A percentile compares a stretch with the other conserved stretches of the same genome.
Conservation (phyloP, 2,113 vertebrate species). For the Cervus canadensis region DNA sequence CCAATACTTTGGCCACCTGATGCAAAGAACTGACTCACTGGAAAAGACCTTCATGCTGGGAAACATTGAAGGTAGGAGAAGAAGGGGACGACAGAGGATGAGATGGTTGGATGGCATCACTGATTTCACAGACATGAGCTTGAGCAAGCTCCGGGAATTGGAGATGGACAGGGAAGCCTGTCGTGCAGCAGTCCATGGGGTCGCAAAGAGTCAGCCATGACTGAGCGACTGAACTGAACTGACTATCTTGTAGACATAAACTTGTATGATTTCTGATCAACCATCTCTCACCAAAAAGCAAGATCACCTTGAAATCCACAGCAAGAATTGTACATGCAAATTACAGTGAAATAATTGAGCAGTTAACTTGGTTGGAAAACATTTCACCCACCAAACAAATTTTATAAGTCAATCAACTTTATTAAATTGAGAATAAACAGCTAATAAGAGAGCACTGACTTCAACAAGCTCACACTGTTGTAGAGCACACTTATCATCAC, state of each 20-base stretch:
- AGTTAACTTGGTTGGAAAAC: slow-evolving; percentile 62
- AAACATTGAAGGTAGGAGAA: not conserved
- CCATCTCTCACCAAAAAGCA: slow-evolving; percentile 38
- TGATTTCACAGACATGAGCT: not conserved
- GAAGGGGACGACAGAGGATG: not conserved
- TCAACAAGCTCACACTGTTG: not conserved
- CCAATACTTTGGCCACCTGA: not conserved
- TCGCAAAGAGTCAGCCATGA: not conserved
- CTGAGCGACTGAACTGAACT: not conserved
- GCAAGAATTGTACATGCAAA: slow-evolving; percentile 24
- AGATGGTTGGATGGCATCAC: not conserved
- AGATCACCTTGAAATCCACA: slow-evolving; percentile 47
- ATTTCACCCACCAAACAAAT: slow-evolving; percentile 20
- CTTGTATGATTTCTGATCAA: slow-evolving; percentile 1
- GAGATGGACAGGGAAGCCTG: not conserved
- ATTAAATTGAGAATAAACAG: slow-evolving; percentile 33
- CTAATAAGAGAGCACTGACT: slow-evolving; percentile 9
- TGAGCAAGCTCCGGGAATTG: not conserved
- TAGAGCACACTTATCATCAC: not conserved
- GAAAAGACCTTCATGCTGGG: not conserved
- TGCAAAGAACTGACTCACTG: not conserved
- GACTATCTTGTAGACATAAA: not conserved
- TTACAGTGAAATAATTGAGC: slow-evolving; percentile 37
- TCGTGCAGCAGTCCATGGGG: rapidly evolving
- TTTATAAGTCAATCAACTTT: slow-evolving; percentile 2